These are phyloP conservation scores for Dryobates pubescens DNA, from an alignment of 2,797 vertebrate genomes.

Conservation along the genomic window DNA sequence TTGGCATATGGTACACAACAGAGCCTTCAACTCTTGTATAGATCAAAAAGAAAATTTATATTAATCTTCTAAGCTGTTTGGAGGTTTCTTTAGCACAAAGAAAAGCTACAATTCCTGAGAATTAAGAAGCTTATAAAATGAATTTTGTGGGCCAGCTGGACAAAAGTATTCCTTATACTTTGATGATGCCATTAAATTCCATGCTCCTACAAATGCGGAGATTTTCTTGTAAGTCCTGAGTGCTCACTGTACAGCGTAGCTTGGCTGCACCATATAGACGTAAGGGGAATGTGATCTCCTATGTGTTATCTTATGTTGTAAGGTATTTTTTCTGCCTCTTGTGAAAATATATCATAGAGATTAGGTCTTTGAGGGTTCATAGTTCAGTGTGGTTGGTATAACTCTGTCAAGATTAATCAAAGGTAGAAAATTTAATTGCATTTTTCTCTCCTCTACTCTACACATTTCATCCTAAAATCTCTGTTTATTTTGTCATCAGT, in stretches of 20 bases:
- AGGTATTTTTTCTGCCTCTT: slow-evolving; percentile 42
- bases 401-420: neutral
- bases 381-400: neutral
- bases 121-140: slow-evolving; percentile 51
- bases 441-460: neutral
- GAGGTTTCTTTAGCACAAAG: neutral
- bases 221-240: neutral
- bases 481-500: neutral
- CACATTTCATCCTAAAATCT: neutral
- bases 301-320: slow-evolving; percentile 31
- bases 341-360: slow-evolving; percentile 39
- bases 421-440: neutral
- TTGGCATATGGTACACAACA: slow-evolving; percentile 57
- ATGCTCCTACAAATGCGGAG: neutral
- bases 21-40: slow-evolving; percentile 23
- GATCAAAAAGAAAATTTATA: slow-evolving; percentile 54
- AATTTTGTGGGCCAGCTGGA: slow-evolving; percentile 35
- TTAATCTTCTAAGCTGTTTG: slow-evolving; percentile 44
- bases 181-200: slow-evolving; percentile 46
- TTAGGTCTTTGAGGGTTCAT: neutral
- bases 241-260: neutral
- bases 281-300: neutral
- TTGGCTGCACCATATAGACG: neutral
- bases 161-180: slow-evolving; percentile 34
- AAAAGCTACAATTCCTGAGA: slow-evolving; percentile 7